Evolutionary conservation across 2,113 vertebrate species (phyloP), one percentile per base, ranked within the genome.

Genomic region (Galbula dea): DNA sequence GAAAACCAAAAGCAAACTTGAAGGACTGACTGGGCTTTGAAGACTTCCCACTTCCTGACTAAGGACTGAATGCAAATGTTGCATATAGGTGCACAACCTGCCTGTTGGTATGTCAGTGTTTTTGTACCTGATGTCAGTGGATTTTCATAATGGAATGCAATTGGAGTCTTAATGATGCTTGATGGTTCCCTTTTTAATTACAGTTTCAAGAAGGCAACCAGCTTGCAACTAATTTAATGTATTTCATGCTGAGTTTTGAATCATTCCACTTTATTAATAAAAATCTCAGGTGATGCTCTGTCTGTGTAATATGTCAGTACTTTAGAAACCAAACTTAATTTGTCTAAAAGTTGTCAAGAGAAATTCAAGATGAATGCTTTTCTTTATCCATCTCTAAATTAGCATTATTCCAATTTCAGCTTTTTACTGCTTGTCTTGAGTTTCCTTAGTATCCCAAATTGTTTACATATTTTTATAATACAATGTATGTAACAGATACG

Each of bases 181-280:
- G 74, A 32, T 57, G 22, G 32, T 19, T 95, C 58, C 27, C 65
- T 87, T 86, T 79, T 79, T n/a, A 94, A 89, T 94, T 79, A 74
- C 48, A 52, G 48, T 45, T 92, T 68, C 39, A 34, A 84, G 69
- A 78, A 78, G 69, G 48, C 43, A 92, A 81, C 57, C 39, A 34
- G 65, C 57, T 88, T 81, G 74, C 66, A 72, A 58, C 62, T 85
- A 84, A 41, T 79, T 41, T 76, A 34, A 87, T 76, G 49, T 92
- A 83, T 89, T 89, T 89, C 62, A 61, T 87, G 39, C 41, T 37
- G 66, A 72, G 55, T 72, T 94, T 91, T 84, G 49, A 89, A 82
- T 78, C 54, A 54, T 85, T 94, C 49, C 57, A 65, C 69, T 95
- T 91, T 69, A 94, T 91, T 94, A 89, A 87, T 79, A 88, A 95